These are phyloP conservation scores for Amphipyra berbera DNA, from an alignment of 2,888 invertebrate genomes.

Conservation along the genomic window DNA sequence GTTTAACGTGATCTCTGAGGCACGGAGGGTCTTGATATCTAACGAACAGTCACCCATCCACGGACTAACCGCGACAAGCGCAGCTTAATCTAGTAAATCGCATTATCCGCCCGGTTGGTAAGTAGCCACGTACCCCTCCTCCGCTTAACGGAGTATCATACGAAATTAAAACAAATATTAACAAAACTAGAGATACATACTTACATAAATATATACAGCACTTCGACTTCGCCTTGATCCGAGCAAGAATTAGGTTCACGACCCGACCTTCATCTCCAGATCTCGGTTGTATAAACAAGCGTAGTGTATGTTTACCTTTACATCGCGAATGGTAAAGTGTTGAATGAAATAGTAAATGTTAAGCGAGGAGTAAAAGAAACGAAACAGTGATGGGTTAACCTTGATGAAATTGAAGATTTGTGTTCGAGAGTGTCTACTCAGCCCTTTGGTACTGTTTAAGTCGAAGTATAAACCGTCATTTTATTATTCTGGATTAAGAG, in stretches of 20 bases:
- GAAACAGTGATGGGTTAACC: constrained; percentile 31
- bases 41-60: too few relatives aligned
- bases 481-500: too few relatives aligned
- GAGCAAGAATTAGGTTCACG: constrained; percentile 50
- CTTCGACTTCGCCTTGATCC: constrained; percentile 35
- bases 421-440: too few relatives aligned
- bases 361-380: constrained; percentile 19
- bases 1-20: too few relatives aligned
- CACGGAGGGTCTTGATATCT: too few relatives aligned
- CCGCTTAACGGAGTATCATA: neutral
- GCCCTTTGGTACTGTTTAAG: too few relatives aligned
- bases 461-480: too few relatives aligned
- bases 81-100: too few relatives aligned
- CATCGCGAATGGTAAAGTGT: constrained; percentile 36
- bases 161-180: neutral
- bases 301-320: constrained; percentile 41
- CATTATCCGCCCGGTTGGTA: too few relatives aligned
- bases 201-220: constrained; percentile 29
- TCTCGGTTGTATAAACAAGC: constrained; percentile 50
- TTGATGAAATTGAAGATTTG: constrained; percentile 10
- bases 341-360: constrained; percentile 57
- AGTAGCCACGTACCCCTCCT: too few relatives aligned
- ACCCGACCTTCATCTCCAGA: constrained; percentile 52
- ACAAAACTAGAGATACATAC: constrained; percentile 16
- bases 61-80: too few relatives aligned